Conservation (phyloP, 2,888 invertebrate species). For the Thecocarcelia acutangulata region DNA sequence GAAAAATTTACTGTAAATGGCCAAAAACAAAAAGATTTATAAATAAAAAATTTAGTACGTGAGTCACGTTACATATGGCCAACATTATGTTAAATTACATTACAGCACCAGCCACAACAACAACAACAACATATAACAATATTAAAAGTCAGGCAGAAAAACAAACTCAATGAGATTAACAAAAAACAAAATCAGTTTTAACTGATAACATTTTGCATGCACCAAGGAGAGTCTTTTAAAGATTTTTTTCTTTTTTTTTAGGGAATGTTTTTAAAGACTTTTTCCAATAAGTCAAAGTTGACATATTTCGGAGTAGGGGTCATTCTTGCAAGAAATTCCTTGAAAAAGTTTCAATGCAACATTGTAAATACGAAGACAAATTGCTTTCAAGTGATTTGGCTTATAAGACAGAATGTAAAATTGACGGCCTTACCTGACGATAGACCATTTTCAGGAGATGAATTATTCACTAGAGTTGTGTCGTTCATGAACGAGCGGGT, state of each 20-base stretch:
- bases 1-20: slow-evolving; percentile 66
- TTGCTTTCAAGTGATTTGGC: background rate
- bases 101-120: slow-evolving; percentile 5
- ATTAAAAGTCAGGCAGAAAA: slow-evolving; percentile 27
- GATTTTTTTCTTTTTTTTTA: slow-evolving; percentile 5
- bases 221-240: slow-evolving; percentile 26
- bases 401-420: background rate
- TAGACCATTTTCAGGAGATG: no score
- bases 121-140: slow-evolving; percentile 10
- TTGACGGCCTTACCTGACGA: no score
- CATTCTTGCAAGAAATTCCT: background rate
- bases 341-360: background rate
- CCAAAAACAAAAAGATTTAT: slow-evolving; percentile 23
- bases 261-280: background rate
- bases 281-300: slow-evolving; percentile 26
- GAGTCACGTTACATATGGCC: slow-evolving; percentile 71
- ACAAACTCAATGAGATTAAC: slow-evolving; percentile 14
- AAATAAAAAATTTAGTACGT: slow-evolving; percentile 61
- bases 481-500: no score
- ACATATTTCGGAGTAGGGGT: background rate
- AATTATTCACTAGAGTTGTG: no score
- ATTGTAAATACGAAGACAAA: background rate
- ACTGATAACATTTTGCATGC: slow-evolving; percentile 25
- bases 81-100: slow-evolving; percentile 65
- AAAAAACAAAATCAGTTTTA: background rate